Base-by-base conservation (phyloP, 2,888 invertebrate species). In the Leptopilina syphax region DNA sequence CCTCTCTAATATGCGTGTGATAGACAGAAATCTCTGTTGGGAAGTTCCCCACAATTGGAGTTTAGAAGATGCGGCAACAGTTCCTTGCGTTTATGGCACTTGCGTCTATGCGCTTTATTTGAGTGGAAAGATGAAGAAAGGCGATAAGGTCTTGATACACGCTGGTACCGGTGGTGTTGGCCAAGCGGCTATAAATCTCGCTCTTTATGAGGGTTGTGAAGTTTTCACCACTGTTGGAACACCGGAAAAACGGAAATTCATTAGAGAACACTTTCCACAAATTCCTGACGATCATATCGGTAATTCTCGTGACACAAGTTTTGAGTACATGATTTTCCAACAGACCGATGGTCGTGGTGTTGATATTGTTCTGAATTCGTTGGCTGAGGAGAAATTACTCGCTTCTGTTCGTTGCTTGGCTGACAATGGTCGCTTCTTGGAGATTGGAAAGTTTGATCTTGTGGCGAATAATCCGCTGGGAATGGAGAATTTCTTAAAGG, bases 311-410 rank as follows among this genome's bases (percentile, higher is more conserved):
- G 96, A 98, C 89, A 94, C 95, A 0, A 95, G 96, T 0, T 99
- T 99, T 91, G 98, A 98, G 91, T 94, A 95, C 84, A 95, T 98
- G 94, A 94, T 99, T 78, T 93, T 96, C 86, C 93, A 93, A 70
- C 94, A 95, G 87, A 98, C 98, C 0, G 93, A 95, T 8, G 98
- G 98, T 12, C 93, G 94, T 85, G 98, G 98, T 60, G 98, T 99
- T 0, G 97, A 99, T 89, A 92, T 98, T 77, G 96, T 99, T 0
- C 93, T 99, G 8, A 99, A 99, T 79, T 99, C 13, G 92, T 98
- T 99, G 66, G 95, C 98, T 0, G 98, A 97, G 88, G 98, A 99
- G 68, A 98, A 98, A 91, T 93, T 98, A 0, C 94, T 94, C 87
- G 96, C 95, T 0, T 95, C 95, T 0, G 90, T 95, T 0, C 92